Base-by-base conservation (phyloP, 1,140 invertebrate genomes). In the Papilio glaucus region DNA sequence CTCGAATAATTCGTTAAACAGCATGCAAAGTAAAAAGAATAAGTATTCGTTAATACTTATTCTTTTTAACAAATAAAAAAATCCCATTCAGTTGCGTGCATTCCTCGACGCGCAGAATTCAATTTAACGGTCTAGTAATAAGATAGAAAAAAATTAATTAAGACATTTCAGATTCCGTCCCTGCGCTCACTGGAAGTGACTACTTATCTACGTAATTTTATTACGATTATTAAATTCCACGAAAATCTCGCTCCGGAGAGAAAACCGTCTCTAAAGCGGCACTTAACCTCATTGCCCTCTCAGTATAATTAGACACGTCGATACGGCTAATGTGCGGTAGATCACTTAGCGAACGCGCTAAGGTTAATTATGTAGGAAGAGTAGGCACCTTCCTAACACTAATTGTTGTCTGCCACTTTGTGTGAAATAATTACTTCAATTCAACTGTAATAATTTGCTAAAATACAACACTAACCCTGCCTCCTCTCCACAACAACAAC, bases 261-360 rank as follows among this genome's bases (percentile, higher is more conserved):
- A 45, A 29, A 68, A 63, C 29, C 61, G 37, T 13, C 37, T 45
- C 26, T 65, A 41, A 45, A 68, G 65, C 65, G 65, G 26, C 41
- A 45, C 72, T 63, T 76, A 76, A 73, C 75, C 75, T 76, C 61
- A 71, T 76, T 76, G 71, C 49, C 57, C 67, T 41, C 68, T 73
- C 61, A 73, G 63, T 57, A 57, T 74, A 74, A 74, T 74, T 70
- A 74, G 61, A 74, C 62, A 67, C 72, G 62, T 63, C 45, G 45
- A 73, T 65, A 73, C 42, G 15, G 63, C 41, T 68, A 68, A 68
- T 68, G 65, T 45, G 65, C 65, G 65, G 65, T 68, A 45, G 9
- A 45, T 68, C 65, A 68, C 65, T 68, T 68, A 68, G 65, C 41
- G 37, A 65, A 68, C 65, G 39, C 18, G 18, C 39, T 45, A 45